Evolutionary conservation across 2,113 vertebrate genomes (phyloP).

Genomic region (Bubo bubo): DNA sequence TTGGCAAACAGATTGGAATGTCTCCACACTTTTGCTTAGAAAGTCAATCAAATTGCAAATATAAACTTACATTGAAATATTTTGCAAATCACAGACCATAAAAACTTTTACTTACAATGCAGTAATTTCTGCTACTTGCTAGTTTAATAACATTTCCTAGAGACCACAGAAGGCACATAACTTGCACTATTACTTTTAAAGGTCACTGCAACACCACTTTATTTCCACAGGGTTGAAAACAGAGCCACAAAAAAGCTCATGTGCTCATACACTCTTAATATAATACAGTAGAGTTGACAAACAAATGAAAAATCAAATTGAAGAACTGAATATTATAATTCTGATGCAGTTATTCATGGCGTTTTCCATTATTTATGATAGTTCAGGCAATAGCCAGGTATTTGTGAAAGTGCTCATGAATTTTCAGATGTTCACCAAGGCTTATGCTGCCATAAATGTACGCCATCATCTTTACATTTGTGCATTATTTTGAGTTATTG

Average conservation of each 20-base stretch:
- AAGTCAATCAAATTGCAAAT: background rate
- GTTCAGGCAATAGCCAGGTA: background rate
- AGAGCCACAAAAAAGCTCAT: background rate
- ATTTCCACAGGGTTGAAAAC: background rate
- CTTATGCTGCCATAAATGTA: background rate
- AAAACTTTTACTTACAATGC: background rate
- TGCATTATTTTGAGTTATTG: background rate
- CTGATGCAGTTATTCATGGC: background rate
- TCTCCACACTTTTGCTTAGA: background rate
- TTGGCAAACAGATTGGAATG: background rate
- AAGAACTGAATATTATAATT: background rate
- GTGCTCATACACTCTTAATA: background rate
- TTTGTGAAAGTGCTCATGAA: background rate
- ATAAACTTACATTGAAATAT: background rate
- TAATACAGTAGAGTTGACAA: background rate
- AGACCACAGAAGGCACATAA: background rate
- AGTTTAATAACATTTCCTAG: background rate
- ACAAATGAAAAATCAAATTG: background rate
- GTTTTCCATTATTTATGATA: background rate
- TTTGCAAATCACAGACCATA: background rate
- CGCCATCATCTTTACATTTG: background rate
- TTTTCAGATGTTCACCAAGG: background rate
- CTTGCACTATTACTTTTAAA: background rate
- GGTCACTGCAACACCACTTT: background rate
- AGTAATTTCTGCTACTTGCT: background rate